These are phyloP conservation scores for Drosophila mercatorum DNA, from an alignment of 2,888 invertebrate species.

Conservation along the genomic window DNA sequence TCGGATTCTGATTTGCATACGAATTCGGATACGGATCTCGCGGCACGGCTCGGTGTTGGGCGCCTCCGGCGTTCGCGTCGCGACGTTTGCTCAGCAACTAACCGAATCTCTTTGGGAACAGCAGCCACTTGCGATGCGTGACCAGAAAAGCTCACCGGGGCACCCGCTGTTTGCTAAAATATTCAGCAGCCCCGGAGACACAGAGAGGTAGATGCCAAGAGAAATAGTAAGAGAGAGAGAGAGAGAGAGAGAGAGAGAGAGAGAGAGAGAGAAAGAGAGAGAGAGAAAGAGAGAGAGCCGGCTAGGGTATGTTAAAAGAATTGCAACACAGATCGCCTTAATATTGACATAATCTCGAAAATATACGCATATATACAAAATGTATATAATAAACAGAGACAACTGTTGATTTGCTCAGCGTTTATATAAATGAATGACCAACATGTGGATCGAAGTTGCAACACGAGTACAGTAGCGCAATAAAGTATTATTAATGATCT, in stretches of 20 bases:
- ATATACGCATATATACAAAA: conserved; percentile 13
- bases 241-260: no score
- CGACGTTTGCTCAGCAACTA: conserved; percentile 66
- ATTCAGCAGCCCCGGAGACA: conserved; percentile 10
- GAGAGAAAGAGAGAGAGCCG: not conserved
- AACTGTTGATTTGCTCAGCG: conserved; percentile 52
- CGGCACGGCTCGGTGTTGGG: conserved; percentile 42
- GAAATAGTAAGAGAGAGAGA: not conserved
- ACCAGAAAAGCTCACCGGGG: conserved; percentile 60
- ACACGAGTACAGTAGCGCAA: conserved; percentile 46
- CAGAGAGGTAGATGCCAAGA: not conserved
- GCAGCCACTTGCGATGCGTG: conserved; percentile 56
- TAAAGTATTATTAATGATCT: conserved; percentile 77
- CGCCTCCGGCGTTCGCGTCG: conserved; percentile 61
- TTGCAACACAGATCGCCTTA: conserved; percentile 52
- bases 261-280: not conserved
- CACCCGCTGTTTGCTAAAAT: conserved; percentile 50
- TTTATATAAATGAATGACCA: conserved; percentile 47
- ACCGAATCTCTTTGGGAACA: conserved; percentile 32
- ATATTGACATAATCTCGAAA: conserved; percentile 56
- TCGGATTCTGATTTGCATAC: conserved; percentile 48
- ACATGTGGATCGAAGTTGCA: conserved; percentile 41
- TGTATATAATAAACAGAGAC: conserved; percentile 37
- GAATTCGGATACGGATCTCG: conserved; percentile 59
- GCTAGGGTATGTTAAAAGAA: conserved; percentile 14